phyloP scores from a whole-genome alignment of 2,888 invertebrate genomes.

The Chrysotoxum bicinctum region DNA sequence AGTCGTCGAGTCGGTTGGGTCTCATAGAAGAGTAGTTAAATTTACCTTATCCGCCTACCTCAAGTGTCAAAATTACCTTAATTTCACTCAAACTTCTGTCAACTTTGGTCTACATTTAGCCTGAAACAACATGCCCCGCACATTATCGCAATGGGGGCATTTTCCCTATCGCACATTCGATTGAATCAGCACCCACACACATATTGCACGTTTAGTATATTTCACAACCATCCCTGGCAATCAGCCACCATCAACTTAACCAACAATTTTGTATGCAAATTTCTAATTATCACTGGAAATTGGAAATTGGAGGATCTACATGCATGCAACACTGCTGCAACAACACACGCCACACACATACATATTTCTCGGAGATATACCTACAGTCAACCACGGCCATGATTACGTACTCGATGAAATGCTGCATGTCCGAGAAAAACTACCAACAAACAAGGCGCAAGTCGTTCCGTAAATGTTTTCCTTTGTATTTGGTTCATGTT shows the following conservation, averaged over 20 bases:
- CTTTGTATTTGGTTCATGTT: slow-evolving; percentile 10
- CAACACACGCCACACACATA: slow-evolving; percentile 34
- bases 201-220: neutral
- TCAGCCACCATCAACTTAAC: slow-evolving; percentile 41
- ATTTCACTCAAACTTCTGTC: slow-evolving; percentile 30
- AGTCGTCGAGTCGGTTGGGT: neutral
- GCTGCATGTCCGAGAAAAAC: slow-evolving; percentile 22
- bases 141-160: neutral
- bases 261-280: slow-evolving; percentile 72
- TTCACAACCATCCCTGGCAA: slow-evolving; percentile 39
- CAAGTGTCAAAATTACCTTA: slow-evolving; percentile 51
- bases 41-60: slow-evolving; percentile 27
- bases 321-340: slow-evolving; percentile 56
- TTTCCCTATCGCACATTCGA: neutral
- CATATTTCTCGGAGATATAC: slow-evolving; percentile 35
- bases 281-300: slow-evolving; percentile 73
- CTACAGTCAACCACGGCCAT: slow-evolving; percentile 19
- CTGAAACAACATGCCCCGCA: neutral
- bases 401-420: slow-evolving; percentile 37
- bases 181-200: slow-evolving; percentile 2
- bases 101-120: neutral
- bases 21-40: neutral
- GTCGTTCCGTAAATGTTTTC: slow-evolving; percentile 29
- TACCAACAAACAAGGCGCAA: slow-evolving; percentile 31
- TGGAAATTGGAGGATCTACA: slow-evolving; percentile 54